Base-by-base conservation (phyloP, 2,797 vertebrate species). In the Synaphobranchus kaupii region DNA sequence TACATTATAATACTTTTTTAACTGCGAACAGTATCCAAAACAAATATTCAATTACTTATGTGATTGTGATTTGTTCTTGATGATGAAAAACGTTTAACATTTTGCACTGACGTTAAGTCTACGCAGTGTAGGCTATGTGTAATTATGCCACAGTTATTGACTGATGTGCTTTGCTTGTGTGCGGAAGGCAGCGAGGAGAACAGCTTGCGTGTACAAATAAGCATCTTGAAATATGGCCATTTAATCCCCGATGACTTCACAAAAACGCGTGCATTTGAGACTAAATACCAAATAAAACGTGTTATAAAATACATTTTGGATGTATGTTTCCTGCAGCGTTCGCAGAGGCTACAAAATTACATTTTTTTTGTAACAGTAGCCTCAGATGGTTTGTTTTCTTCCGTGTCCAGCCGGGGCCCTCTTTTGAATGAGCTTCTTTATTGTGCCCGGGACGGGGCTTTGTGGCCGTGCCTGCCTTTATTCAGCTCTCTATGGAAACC, bases 401-500 rank as follows among this genome's bases (percentile, higher is more conserved):
- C 95, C 93, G 94, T 95, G 95, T 96, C 94, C 96, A 96, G 96
- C 94, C 92, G 95, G 96, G 96, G 96, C 95, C 94, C 66, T 96
- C 96, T 96, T 97, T 97, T 97, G 97, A 98, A 97, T 95, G 96
- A 95, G 94, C 93, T 96, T 96, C 97, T 98, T 98, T 98, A 97
- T 98, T 97, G 97, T 94, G 95, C 95, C 96, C 95, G 93, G 97
- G 97, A 97, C 96, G 94, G 96, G 97, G 97, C 97, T 98, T 98
- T 97, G 97, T 95, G 96, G 93, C 95, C 93, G 94, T 94, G 94
- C 95, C 95, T 95, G 95, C 95, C 97, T 98, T 99, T 98, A 98
- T 98, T 97, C 96, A 95, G 95, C 96, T 99, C 97, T 96, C 98
- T 98, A 99, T 99, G 98, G 98, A 98, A 98, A 99, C 98, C 96